Evolutionary conservation across 1,140 invertebrate species (phyloP), one percentile per base, ranked within the genome.

Genomic region (Trichomalopsis sarcophagae): DNA sequence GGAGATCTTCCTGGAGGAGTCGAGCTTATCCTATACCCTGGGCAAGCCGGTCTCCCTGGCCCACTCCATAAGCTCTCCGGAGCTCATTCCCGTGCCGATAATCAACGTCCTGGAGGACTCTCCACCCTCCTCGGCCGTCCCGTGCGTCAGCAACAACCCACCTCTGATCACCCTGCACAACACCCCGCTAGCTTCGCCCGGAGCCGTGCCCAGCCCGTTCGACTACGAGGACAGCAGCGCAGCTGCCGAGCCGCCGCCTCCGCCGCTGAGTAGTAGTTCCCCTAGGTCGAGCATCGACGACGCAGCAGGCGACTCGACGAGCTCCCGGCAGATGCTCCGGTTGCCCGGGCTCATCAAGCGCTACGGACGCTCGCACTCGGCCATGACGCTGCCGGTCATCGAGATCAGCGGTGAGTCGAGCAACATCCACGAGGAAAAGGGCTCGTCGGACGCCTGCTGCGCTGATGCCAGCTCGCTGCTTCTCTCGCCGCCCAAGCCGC

Each of bases 1-100:
- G 44, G 55, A 83, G 11, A 81, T 82, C 5, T 86, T 83, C 30
- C 75, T 7, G 17, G 44, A 50, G n/a, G 81, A 76, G 81, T 27
- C 68, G 47, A 5, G 68, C 9, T 68, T 84, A 36, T 81, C 82
- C 21, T 85, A 85, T n/a, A 84, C 74, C 62, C 87, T 89, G 40
- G 89, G 89, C 47, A 89, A 90, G 44, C 89, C 91, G 1, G 81
- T 89, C n/a, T 69, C 74, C 5, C 85, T 93, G 44, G 87, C 91
- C 7, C 92, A 93, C 73, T 93, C 93, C 9, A 36, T 91, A 23
- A 93, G 93, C 84, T 93, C 92, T n/a, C 93, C 93, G n/a, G 92
- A 93, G 44, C 84, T 93, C 21, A 14, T 75, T 5, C 75, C 50
- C n/a, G 3, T 33, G 66, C 81, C 84, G 9, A 40, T 81, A 30